These are phyloP conservation scores for Tichodroma muraria DNA, from an alignment of 2,113 vertebrate species.

Conservation along the genomic window DNA sequence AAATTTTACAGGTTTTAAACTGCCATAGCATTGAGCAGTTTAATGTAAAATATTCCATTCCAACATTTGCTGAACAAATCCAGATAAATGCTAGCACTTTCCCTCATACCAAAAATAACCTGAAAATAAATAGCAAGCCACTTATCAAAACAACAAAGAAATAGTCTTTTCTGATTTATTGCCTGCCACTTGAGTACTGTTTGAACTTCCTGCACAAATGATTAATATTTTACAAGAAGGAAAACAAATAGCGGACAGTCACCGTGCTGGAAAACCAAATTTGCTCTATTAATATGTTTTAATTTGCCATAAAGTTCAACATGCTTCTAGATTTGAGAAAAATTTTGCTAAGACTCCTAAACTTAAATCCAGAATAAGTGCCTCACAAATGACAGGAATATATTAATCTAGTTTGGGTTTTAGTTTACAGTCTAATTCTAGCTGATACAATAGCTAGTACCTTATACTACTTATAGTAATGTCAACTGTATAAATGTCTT, in stretches of 20 bases:
- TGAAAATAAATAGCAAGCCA: not conserved
- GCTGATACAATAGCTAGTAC: not conserved
- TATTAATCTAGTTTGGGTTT: not conserved
- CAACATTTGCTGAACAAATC: not conserved
- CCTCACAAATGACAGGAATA: not conserved
- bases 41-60: not conserved
- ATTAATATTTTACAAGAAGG: not conserved
- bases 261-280: not conserved
- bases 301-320: not conserved
- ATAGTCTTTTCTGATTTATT: not conserved
- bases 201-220: not conserved
- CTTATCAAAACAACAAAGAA: not conserved
- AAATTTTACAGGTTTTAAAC: not conserved
- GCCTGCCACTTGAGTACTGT: not conserved
- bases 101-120: not conserved
- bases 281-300: not conserved
- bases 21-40: not conserved
- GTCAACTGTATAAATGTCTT: not conserved
- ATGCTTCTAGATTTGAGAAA: not conserved
- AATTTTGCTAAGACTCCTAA: not conserved
- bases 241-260: not conserved
- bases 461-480: not conserved
- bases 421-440: no score
- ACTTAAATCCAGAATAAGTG: not conserved
- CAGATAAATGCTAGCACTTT: not conserved